Base-by-base conservation (phyloP, 2,113 vertebrate species). In the Todiramphus chloris region DNA sequence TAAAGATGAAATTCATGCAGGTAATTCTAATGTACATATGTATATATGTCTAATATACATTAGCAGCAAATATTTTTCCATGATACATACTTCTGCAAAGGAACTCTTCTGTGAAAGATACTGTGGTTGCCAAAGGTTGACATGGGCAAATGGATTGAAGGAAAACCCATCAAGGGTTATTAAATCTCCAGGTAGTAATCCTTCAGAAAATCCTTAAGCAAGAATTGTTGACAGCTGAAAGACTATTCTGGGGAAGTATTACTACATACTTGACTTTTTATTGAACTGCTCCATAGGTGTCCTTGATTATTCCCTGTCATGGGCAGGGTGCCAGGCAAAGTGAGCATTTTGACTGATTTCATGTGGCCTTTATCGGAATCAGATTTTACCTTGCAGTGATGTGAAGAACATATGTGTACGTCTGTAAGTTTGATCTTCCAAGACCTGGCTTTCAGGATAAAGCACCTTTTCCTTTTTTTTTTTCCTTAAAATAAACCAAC, bases 221-320 rank as follows among this genome's bases (percentile, higher is more conserved):
- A 89, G 83, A 90, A 35, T 18, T 90, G 60, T 74, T 93, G 93
- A 86, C 84, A 93, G 56, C 35, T 85, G 77, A 67, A 84, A 70
- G 64, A 59, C 41, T 77, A 1, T 69, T 83, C 28, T 77, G 50
- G 16, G 53, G 50, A 93, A 89, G 5, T 62, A 43, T 87, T 2
- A 2, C 66, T 51, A 50, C 35, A 21, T 55, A 53, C 48, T 46
- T 86, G n/a, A 41, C 24, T 88, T 77, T 90, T 86, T 88, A 80
- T 81, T 90, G 83, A 94, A 50, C 55, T 86, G 50, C 68, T 88
- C 37, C 50, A n/a, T 58, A 74, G 72, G 41, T 5, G 5, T 74
- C 55, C 39, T 88, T 74, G 75, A 69, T 81, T 83, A 51, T 33
- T 90, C 55, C 41, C 46, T 83, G 83, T 83, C 69, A 89, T 24